Percentiles rank a stretch among this genome's conserved stretches.
Conservation (phyloP, 2,797 vertebrate genomes). For the Scolopax bukidnonensis region DNA sequence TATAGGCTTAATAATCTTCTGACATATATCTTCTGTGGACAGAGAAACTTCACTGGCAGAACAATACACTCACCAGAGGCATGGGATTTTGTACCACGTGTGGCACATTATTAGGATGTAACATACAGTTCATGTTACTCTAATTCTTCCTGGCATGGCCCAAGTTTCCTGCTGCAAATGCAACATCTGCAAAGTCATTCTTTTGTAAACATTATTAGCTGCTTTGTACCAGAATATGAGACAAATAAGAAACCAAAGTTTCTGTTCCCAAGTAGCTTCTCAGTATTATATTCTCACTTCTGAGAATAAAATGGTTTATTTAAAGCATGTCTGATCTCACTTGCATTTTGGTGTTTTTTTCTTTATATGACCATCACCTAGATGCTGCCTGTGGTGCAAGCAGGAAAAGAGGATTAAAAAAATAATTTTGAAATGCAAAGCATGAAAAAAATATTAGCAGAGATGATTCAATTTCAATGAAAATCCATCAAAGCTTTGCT, state of each 20-base stretch:
- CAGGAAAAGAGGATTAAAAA: background rate
- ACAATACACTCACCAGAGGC: background rate
- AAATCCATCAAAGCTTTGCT: background rate
- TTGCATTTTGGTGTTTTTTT: constrained; percentile 11
- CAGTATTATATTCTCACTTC: background rate
- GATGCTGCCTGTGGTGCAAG: background rate
- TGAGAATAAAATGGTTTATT: background rate
- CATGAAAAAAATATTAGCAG: background rate
- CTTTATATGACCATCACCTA: background rate
- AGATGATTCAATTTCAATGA: background rate
- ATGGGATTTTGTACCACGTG: background rate
- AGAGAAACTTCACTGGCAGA: constrained; percentile 9
- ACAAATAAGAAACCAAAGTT: background rate
- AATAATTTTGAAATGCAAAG: background rate
- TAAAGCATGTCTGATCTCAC: background rate
- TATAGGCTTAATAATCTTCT: background rate
- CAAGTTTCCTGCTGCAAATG: constrained; percentile 32
- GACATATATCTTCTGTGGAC: background rate
- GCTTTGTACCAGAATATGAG: background rate
- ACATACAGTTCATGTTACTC: constrained; percentile 19
- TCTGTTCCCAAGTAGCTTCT: background rate
- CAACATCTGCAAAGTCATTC: constrained; percentile 10
- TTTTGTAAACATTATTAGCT: background rate
- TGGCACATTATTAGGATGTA: background rate
- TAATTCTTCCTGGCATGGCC: constrained; percentile 3